Base-by-base conservation (phyloP, 2,888 invertebrate genomes). In the Lymantria dispar region DNA sequence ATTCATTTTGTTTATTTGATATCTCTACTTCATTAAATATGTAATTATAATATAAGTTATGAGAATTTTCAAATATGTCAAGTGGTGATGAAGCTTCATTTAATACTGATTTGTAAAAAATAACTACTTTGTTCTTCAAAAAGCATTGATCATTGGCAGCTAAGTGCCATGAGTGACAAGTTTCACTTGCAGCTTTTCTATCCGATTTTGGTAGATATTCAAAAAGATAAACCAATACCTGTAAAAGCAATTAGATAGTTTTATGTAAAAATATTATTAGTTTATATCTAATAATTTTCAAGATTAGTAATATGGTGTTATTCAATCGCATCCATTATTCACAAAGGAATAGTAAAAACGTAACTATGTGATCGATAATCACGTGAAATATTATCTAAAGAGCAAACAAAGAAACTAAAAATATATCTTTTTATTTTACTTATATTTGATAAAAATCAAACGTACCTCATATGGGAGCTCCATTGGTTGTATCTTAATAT, bases 191-290 rank as follows among this genome's bases (percentile, higher is more conserved):
- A 43, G 92, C 87, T 76, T 94, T 93, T 62, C 94, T 85, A 72
- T 96, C 96, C 1, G 94, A 90, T 62, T 93, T 92, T 37, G 93
- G 91, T 60, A 95, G 78, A 77, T 92, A 94, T 60, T 93, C 92
- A 72, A 94, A 93, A 58, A 95, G 91, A 62, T 94, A 92, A 51
- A 94, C 91, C 60, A 95, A 85, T 48, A 94, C 92, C 95, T 95
- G 87, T 41, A 87, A 86, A 48, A 61, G 10, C 3, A 40, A 40
- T 38, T 1, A 15, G 14, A 22, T 22, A 15, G 3, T 48, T 46
- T 30, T 9, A 5, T 42, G 10, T 13, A 36, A 33, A 36, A 44
- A 8, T 33, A 12, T 12, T 39, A 39, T 39, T 13, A 39, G 22
- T 13, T 13, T 2, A 39, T 8, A 39, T 7, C 10, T 15, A 40